These are phyloP conservation scores for Dynastes maya DNA, from an alignment of 2,888 invertebrate species.

Conservation along the genomic window DNA sequence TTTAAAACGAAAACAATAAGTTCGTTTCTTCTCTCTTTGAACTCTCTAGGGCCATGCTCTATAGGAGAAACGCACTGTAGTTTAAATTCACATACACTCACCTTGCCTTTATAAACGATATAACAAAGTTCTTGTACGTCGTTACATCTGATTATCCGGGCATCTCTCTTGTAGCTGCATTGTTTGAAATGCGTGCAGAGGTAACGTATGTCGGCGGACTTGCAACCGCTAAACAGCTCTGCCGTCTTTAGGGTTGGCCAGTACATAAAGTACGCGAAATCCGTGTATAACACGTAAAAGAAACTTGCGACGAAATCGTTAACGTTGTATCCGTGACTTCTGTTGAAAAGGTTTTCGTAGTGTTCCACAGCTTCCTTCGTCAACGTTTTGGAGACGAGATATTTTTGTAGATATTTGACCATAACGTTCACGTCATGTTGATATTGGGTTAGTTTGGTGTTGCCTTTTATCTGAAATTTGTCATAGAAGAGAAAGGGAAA, in stretches of 20 bases:
- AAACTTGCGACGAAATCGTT: conserved; percentile 32
- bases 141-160: conserved; percentile 59
- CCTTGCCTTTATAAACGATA: conserved; percentile 56
- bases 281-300: conserved; percentile 29
- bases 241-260: conserved; percentile 22
- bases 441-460: conserved; percentile 54
- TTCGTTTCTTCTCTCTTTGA: too few species aligned
- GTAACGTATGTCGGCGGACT: conserved; percentile 13
- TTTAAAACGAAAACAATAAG: too few species aligned
- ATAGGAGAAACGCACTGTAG: too few species aligned
- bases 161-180: conserved; percentile 55
- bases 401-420: conserved; percentile 54
- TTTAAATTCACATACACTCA: neutral
- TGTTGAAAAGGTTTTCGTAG: conserved; percentile 57
- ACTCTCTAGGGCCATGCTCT: too few species aligned
- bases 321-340: conserved; percentile 52
- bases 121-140: conserved; percentile 57
- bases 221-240: conserved; percentile 46
- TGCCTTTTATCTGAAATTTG: conserved; percentile 55
- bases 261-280: conserved; percentile 40
- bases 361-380: conserved; percentile 56
- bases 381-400: conserved; percentile 54
- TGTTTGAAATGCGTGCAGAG: conserved; percentile 40
- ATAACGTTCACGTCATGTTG: conserved; percentile 56
- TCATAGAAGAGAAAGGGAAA: neutral